These are phyloP conservation scores for Caenorhabditis panamensis DNA, from an alignment of 2,888 invertebrate species.

Conservation along the genomic window DNA sequence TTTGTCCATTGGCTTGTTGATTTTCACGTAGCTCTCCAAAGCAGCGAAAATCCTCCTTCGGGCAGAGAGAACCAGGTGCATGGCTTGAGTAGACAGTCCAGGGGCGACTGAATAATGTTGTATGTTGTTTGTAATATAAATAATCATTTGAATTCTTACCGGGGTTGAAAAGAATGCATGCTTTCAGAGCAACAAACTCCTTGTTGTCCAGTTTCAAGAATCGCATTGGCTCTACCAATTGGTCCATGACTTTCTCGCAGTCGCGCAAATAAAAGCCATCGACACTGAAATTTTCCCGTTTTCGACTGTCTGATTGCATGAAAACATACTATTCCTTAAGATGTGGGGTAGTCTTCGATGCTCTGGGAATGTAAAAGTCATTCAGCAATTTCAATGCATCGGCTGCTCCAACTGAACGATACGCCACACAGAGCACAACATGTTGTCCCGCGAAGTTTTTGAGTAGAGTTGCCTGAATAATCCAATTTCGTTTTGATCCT, in stretches of 20 bases:
- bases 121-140: too few species aligned
- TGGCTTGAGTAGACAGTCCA: conserved; percentile 87
- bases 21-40: conserved; percentile 94
- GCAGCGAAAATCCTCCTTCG: conserved; percentile 96
- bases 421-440: conserved; percentile 92
- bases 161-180: conserved; percentile 98
- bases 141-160: conserved; percentile 84
- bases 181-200: conserved; percentile 98
- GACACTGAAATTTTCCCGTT: conserved; percentile 22
- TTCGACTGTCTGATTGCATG: not conserved
- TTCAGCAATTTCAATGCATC: conserved; percentile 78
- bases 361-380: conserved; percentile 78
- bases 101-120: conserved; percentile 87
- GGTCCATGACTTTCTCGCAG: conserved; percentile 95
- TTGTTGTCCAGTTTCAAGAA: conserved; percentile 92
- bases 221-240: conserved; percentile 93
- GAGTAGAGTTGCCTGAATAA: conserved; percentile 87
- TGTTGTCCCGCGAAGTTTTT: conserved; percentile 97
- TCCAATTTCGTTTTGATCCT: not conserved
- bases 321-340: conserved; percentile 45
- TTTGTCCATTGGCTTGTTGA: conserved; percentile 91
- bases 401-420: conserved; percentile 82
- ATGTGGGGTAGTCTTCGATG: conserved; percentile 44
- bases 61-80: conserved; percentile 89
- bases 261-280: conserved; percentile 87